phyloP scores from a whole-genome alignment of 2,888 invertebrate species.

The Norana najaformis region DNA sequence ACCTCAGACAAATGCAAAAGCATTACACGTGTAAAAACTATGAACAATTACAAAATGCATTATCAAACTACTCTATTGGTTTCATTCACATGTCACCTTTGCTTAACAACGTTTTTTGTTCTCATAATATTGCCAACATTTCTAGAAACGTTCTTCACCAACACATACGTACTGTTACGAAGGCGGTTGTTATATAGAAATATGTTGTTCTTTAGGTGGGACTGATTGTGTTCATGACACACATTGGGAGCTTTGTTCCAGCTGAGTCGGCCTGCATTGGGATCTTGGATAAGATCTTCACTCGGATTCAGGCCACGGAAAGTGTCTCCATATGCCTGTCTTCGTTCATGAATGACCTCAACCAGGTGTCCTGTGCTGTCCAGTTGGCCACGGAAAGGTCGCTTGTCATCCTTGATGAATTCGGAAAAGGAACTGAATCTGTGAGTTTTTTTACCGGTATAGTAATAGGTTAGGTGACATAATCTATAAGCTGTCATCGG shows the following conservation, averaged over 20 bases:
- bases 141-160: too few relatives aligned
- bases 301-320: conserved; percentile 77
- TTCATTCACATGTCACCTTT: too few relatives aligned
- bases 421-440: conserved; percentile 77
- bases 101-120: too few relatives aligned
- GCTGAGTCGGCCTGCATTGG: conserved; percentile 76
- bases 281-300: conserved; percentile 74
- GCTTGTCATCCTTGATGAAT: conserved; percentile 83
- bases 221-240: conserved; percentile 80
- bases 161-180: background rate
- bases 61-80: too few relatives aligned
- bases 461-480: too few relatives aligned
- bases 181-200: background rate
- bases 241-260: conserved; percentile 87
- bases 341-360: conserved; percentile 81
- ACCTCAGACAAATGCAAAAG: too few relatives aligned
- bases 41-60: too few relatives aligned
- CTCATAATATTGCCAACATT: too few relatives aligned
- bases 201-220: conserved; percentile 65
- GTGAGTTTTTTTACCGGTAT: conserved; percentile 26
- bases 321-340: conserved; percentile 79
- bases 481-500: too few relatives aligned
- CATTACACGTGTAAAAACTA: too few relatives aligned
- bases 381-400: conserved; percentile 66
- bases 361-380: conserved; percentile 70